phyloP scores from a whole-genome alignment of 1,140 invertebrate species.

The Drosophila nannoptera region DNA sequence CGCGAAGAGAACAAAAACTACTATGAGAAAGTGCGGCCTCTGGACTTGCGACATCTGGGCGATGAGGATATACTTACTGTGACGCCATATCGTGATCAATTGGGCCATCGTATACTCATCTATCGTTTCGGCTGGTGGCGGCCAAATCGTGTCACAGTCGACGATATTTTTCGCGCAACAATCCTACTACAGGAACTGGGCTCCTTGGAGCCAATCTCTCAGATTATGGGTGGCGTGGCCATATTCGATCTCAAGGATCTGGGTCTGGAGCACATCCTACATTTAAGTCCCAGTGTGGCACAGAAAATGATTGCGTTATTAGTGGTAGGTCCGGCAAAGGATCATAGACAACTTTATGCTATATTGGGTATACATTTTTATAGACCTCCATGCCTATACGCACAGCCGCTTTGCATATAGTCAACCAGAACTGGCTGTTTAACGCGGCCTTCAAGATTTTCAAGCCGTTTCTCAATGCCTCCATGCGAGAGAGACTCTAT shows the following conservation, averaged over 20 bases:
- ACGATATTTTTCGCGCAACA: slow-evolving; percentile 87
- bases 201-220: slow-evolving; percentile 85
- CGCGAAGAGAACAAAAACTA: slow-evolving; percentile 86
- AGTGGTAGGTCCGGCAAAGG: slow-evolving; percentile 81
- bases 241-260: slow-evolving; percentile 87
- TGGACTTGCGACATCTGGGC: slow-evolving; percentile 84
- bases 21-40: slow-evolving; percentile 84
- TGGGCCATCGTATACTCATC: slow-evolving; percentile 79
- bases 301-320: slow-evolving; percentile 84
- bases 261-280: slow-evolving; percentile 85
- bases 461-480: slow-evolving; percentile 85
- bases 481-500: slow-evolving; percentile 85
- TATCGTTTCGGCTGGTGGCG: slow-evolving; percentile 84
- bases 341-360: background rate
- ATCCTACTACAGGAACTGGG: slow-evolving; percentile 86
- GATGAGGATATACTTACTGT: slow-evolving; percentile 86
- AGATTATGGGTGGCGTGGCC: slow-evolving; percentile 87
- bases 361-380: background rate
- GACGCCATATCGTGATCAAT: slow-evolving; percentile 86
- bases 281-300: slow-evolving; percentile 85
- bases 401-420: slow-evolving; percentile 87
- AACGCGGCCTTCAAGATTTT: slow-evolving; percentile 88
- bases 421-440: slow-evolving; percentile 89
- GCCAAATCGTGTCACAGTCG: slow-evolving; percentile 83
- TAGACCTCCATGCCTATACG: slow-evolving; percentile 86